phyloP scores from a whole-genome alignment of 2,113 vertebrate species.

The Psittacula cyanocephala region DNA sequence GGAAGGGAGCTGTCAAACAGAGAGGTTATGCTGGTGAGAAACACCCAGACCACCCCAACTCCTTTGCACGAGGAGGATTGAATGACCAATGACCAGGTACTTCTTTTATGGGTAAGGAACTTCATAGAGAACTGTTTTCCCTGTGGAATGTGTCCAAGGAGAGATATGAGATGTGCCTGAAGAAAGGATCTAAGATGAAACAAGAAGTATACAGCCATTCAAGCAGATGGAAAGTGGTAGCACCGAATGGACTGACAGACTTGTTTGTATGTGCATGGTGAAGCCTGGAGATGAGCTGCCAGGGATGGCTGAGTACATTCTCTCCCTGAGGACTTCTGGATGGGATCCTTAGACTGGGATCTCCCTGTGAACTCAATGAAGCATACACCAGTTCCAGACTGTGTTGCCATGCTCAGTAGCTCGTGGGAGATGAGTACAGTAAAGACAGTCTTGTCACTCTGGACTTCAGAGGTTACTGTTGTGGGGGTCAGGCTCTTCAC shows the following conservation, averaged over 20 bases:
- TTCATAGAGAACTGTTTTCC: background rate
- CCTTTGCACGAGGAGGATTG: background rate
- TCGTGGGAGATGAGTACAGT: background rate
- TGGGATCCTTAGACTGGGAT: background rate
- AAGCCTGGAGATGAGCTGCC: slow-evolving; percentile 1
- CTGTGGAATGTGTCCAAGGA: background rate
- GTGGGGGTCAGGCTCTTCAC: background rate
- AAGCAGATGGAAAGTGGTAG: background rate
- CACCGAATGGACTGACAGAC: background rate
- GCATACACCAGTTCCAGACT: background rate
- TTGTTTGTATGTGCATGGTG: background rate
- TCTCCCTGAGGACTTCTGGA: slow-evolving; percentile 14
- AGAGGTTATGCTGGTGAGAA: background rate
- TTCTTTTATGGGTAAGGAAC: background rate
- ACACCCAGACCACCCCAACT: background rate
- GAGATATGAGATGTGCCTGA: background rate
- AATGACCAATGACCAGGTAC: background rate
- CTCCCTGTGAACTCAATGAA: background rate
- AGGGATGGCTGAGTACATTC: background rate
- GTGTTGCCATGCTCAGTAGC: background rate
- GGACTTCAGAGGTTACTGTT: background rate
- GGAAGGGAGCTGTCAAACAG: background rate
- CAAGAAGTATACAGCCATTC: background rate
- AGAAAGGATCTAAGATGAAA: background rate
- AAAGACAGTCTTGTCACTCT: background rate